phyloP scores from a whole-genome alignment of 2,888 invertebrate genomes.

The Furcula furcula region DNA sequence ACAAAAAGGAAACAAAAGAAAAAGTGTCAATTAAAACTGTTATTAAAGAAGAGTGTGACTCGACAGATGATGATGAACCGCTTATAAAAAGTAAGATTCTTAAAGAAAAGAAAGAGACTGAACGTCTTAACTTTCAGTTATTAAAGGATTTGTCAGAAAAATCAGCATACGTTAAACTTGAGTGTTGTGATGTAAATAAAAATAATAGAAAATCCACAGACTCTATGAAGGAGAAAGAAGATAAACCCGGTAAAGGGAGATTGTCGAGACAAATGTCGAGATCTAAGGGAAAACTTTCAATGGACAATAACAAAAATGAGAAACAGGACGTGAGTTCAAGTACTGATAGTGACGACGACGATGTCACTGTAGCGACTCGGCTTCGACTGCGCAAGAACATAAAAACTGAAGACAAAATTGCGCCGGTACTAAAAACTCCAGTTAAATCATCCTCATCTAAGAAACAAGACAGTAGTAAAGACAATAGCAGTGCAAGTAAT shows the following conservation, averaged over 20 bases:
- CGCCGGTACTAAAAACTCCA: slow-evolving; percentile 47
- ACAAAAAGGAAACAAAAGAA: slow-evolving; percentile 48
- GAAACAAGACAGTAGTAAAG: slow-evolving; percentile 59
- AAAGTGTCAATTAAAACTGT: slow-evolving; percentile 38
- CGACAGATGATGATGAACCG: slow-evolving; percentile 56
- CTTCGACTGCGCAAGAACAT: slow-evolving; percentile 70
- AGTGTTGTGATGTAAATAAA: slow-evolving; percentile 70
- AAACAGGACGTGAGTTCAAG: slow-evolving; percentile 52
- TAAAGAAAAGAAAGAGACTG: slow-evolving; percentile 63
- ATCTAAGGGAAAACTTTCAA: slow-evolving; percentile 55
- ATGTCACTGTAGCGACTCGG: slow-evolving; percentile 65
- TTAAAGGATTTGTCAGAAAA: slow-evolving; percentile 73
- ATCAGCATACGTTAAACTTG: slow-evolving; percentile 72
- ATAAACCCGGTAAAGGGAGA: slow-evolving; percentile 54
- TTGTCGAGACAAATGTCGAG: slow-evolving; percentile 44
- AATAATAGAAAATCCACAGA: slow-evolving; percentile 64
- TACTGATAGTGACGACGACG: slow-evolving; percentile 69
- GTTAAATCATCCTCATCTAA: slow-evolving; percentile 57
- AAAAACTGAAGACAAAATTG: slow-evolving; percentile 66
- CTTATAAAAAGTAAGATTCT: slow-evolving; percentile 68
- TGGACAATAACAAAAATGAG: slow-evolving; percentile 59
- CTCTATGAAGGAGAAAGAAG: slow-evolving; percentile 54
- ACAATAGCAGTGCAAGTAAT: slow-evolving; percentile 54
- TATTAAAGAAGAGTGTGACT: slow-evolving; percentile 64
- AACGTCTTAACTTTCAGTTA: slow-evolving; percentile 62